Evolutionary conservation across 2,888 invertebrate species (phyloP).

Genomic region (Lampropteryx suffumata): DNA sequence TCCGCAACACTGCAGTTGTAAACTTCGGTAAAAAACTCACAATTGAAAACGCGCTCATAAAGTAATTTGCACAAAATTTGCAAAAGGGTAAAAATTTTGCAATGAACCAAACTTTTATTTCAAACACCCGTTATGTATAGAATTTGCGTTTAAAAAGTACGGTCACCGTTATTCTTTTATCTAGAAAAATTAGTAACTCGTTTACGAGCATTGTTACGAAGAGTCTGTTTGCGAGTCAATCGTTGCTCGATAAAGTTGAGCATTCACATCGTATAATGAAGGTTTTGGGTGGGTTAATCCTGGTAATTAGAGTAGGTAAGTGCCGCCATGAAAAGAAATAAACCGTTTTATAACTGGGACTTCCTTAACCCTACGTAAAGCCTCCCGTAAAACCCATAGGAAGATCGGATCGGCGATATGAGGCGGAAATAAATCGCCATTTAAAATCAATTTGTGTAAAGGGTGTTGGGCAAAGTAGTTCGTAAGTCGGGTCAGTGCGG

Average conservation of each 20-base stretch:
- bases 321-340: slow-evolving; percentile 73
- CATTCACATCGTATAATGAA: slow-evolving; percentile 49
- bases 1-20: slow-evolving; percentile 61
- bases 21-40: slow-evolving; percentile 60
- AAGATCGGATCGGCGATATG: slow-evolving; percentile 81
- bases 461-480: slow-evolving; percentile 71
- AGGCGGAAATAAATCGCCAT: slow-evolving; percentile 82
- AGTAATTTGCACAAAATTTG: slow-evolving; percentile 80
- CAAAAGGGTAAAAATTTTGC: slow-evolving; percentile 74
- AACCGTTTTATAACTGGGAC: slow-evolving; percentile 79
- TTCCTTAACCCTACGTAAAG: slow-evolving; percentile 78
- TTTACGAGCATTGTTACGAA: slow-evolving; percentile 39
- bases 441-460: slow-evolving; percentile 83
- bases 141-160: slow-evolving; percentile 54
- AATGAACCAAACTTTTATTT: slow-evolving; percentile 63
- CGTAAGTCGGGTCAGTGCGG: slow-evolving; percentile 53
- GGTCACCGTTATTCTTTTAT: slow-evolving; percentile 52
- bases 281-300: slow-evolving; percentile 60
- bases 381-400: slow-evolving; percentile 78
- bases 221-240: slow-evolving; percentile 30
- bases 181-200: slow-evolving; percentile 61
- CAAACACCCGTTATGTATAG: slow-evolving; percentile 64
- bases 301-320: slow-evolving; percentile 66
- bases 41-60: slow-evolving; percentile 69
- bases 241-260: slow-evolving; percentile 38